These are phyloP conservation scores for Anguilla japonica DNA, from an alignment of 2,113 vertebrate genomes.

Conservation along the genomic window DNA sequence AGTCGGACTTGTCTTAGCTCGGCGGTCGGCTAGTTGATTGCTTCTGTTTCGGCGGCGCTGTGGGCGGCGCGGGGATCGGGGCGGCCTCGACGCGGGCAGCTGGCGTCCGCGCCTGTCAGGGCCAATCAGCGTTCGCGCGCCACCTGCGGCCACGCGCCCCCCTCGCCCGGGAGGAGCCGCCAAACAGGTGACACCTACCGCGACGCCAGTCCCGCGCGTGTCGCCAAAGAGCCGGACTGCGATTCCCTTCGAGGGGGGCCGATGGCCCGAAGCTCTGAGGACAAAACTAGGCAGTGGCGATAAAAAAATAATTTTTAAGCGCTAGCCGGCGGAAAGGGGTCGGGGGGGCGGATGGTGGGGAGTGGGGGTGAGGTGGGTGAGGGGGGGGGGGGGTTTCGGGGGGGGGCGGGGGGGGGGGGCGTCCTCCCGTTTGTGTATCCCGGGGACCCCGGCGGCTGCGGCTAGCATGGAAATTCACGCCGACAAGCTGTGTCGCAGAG, in stretches of 20 bases:
- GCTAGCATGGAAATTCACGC: constrained; percentile 91
- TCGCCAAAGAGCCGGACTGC: constrained; percentile 50
- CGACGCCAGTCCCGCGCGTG: constrained; percentile 46
- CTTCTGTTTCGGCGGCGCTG: constrained; percentile 72
- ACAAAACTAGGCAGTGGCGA: constrained; percentile 23
- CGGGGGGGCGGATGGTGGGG: background rate
- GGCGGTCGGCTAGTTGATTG: constrained; percentile 82
- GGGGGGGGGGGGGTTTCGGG: constrained; percentile 28
- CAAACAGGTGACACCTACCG: constrained; percentile 82
- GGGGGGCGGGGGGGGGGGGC: constrained; percentile 52
- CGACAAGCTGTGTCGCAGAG: constrained; percentile 93
- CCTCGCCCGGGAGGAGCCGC: constrained; percentile 67
- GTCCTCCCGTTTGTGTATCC: constrained; percentile 61
- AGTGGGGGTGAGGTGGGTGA: too few species aligned
- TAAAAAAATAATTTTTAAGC: constrained; percentile 48
- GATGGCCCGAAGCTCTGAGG: constrained; percentile 15
- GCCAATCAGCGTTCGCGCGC: constrained; percentile 72
- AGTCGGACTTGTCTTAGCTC: constrained; percentile 79
- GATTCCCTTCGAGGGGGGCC: constrained; percentile 35
- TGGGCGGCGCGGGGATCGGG: constrained; percentile 64
- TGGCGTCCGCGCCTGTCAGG: constrained; percentile 81
- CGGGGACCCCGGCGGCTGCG: constrained; percentile 76
- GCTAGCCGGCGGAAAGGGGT: constrained; percentile 25
- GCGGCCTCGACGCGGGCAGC: constrained; percentile 70
- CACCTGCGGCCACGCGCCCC: constrained; percentile 83